These are phyloP conservation scores for Sandelia bainsii DNA, from an alignment of 2,797 vertebrate species.

Conservation along the genomic window DNA sequence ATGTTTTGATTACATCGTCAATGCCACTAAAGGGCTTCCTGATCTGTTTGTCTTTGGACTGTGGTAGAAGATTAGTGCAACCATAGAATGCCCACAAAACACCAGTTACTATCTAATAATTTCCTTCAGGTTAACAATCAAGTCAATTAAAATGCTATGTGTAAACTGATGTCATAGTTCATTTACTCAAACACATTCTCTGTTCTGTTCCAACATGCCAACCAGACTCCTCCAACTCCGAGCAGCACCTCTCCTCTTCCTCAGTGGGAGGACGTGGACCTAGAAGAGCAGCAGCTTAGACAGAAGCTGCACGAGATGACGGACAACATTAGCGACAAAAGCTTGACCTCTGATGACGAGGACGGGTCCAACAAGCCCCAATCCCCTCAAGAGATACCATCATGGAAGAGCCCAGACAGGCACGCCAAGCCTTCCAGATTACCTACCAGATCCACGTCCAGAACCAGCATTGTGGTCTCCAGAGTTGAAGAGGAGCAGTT, in stretches of 20 bases:
- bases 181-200: background rate
- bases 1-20: background rate
- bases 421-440: constrained; percentile 44
- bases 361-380: constrained; percentile 59
- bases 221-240: constrained; percentile 38
- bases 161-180: background rate
- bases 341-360: constrained; percentile 87
- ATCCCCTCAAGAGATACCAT: constrained; percentile 42
- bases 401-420: constrained; percentile 41
- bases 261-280: constrained; percentile 67
- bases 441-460: constrained; percentile 55
- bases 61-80: background rate
- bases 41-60: background rate
- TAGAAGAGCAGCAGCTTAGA: constrained; percentile 87
- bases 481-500: constrained; percentile 40
- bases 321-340: constrained; percentile 88
- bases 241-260: constrained; percentile 54
- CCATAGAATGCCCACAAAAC: background rate
- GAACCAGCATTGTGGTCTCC: constrained; percentile 31
- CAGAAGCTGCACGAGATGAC: constrained; percentile 88
- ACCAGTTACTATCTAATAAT: background rate
- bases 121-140: background rate
- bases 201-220: constrained; percentile 21
- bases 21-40: background rate
- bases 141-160: background rate